Conservation (phyloP, 2,888 invertebrate species). For the Cephus pygmeus region DNA sequence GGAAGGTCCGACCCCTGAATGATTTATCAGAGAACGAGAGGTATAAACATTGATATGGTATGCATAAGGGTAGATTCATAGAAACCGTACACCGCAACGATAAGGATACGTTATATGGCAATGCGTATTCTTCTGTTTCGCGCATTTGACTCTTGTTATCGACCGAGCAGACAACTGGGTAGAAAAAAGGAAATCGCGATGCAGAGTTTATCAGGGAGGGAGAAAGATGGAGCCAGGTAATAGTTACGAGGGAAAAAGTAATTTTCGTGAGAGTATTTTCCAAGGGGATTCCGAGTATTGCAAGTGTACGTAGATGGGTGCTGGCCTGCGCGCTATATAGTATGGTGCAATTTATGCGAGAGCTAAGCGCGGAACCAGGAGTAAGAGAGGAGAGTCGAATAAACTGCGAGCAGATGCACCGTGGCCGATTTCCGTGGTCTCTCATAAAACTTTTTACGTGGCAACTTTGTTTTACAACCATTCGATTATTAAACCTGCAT, state of each 20-base stretch:
- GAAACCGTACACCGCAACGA: not conserved
- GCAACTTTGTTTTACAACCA: conserved; percentile 45
- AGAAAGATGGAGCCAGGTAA: not conserved
- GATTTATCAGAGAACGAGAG: not conserved
- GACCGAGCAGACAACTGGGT: not conserved
- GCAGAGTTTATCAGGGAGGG: not conserved
- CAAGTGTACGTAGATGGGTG: not conserved
- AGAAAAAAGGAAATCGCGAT: not conserved
- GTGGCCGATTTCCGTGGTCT: conserved; percentile 39
- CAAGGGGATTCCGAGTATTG: not conserved
- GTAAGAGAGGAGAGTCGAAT: conserved; percentile 41
- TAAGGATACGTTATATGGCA: not conserved
- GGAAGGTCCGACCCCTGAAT: not conserved
- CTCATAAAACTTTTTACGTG: conserved; percentile 56
- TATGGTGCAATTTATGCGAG: conserved; percentile 32
- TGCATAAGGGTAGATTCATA: not conserved
- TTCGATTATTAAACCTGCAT: conserved; percentile 47
- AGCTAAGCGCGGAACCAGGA: conserved; percentile 37
- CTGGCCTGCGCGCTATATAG: not conserved
- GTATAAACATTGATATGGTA: not conserved
- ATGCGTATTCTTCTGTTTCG: not conserved
- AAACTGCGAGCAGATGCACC: conserved; percentile 52
- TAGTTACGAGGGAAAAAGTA: not conserved
- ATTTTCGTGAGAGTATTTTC: not conserved
- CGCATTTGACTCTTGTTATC: not conserved